Evolutionary conservation across 2,888 invertebrate species (phyloP).

Genomic region (Drosophila trichaetosa): DNA sequence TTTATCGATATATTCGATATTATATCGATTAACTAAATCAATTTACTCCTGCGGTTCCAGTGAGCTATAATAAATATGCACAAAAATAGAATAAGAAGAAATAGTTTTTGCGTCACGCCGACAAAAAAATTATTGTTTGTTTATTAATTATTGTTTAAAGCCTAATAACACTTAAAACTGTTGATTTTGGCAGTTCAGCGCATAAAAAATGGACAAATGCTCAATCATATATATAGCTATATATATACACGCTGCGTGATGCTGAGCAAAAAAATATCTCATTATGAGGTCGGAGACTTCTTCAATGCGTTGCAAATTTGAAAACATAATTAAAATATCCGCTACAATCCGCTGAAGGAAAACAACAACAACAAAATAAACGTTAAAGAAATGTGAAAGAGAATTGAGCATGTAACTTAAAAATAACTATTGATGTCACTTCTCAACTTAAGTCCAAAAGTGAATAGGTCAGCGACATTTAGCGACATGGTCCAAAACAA

Average conservation of each 20-base stretch:
- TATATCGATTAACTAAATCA: neutral
- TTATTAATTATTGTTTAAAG: too few species aligned
- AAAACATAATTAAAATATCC: neutral
- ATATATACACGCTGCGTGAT: neutral
- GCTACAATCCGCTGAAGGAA: neutral
- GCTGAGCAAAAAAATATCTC: neutral
- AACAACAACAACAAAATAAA: neutral
- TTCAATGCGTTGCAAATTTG: neutral
- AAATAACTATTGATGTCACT: slow-evolving; percentile 4
- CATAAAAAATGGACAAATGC: neutral
- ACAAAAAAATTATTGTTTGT: neutral
- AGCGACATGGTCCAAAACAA: neutral
- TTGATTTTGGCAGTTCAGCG: neutral
- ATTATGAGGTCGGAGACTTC: neutral
- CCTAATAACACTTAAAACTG: too few species aligned
- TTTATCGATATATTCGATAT: neutral
- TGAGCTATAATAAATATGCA: fast-evolving
- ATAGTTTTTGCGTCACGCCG: neutral
- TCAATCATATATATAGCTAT: neutral
- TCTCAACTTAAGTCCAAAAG: neutral
- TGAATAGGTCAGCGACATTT: neutral
- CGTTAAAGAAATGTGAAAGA: neutral
- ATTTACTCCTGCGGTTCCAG: neutral
- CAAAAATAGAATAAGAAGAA: neutral
- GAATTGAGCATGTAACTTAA: neutral